phyloP scores from a whole-genome alignment of 1,140 invertebrate genomes.

The Aethina tumida region DNA sequence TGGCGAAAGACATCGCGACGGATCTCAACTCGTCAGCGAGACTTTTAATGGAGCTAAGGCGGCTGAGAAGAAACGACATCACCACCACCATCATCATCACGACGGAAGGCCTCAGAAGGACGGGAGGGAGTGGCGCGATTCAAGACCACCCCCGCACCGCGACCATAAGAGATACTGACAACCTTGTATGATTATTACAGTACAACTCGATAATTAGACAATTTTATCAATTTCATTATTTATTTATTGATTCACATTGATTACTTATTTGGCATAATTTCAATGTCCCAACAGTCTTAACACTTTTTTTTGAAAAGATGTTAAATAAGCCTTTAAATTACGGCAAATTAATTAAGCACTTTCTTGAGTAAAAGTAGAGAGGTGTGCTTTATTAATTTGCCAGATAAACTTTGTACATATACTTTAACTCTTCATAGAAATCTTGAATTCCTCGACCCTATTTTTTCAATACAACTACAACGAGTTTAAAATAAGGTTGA shows the following conservation, averaged over 20 bases:
- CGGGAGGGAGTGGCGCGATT: conserved; percentile 25
- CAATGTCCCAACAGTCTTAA: no score
- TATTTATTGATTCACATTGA: no score
- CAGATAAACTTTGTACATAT: conserved; percentile 9
- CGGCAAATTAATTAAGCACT: no score
- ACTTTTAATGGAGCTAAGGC: conserved; percentile 41
- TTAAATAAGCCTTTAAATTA: no score
- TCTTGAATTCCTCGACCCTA: conserved; percentile 29
- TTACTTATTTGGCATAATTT: no score
- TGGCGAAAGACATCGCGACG: conserved; percentile 39
- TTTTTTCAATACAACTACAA: conserved; percentile 8
- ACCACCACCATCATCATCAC: conserved; percentile 73
- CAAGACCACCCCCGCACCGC: conserved; percentile 18
- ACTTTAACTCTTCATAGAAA: conserved; percentile 11
- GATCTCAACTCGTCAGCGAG: conserved; percentile 71
- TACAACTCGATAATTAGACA: conserved; percentile 25
- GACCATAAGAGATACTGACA: conserved; percentile 32
- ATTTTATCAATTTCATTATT: conserved; percentile 9
- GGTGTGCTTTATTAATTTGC: no score
- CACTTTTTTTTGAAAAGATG: no score
- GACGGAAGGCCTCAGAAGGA: conserved; percentile 27
- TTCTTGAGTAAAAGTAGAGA: no score
- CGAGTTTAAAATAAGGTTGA: conserved; percentile 16
- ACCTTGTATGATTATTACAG: conserved; percentile 28
- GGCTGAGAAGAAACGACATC: conserved; percentile 65